Conservation (phyloP, 1,140 invertebrate species). For the Marisa cornuarietis region DNA sequence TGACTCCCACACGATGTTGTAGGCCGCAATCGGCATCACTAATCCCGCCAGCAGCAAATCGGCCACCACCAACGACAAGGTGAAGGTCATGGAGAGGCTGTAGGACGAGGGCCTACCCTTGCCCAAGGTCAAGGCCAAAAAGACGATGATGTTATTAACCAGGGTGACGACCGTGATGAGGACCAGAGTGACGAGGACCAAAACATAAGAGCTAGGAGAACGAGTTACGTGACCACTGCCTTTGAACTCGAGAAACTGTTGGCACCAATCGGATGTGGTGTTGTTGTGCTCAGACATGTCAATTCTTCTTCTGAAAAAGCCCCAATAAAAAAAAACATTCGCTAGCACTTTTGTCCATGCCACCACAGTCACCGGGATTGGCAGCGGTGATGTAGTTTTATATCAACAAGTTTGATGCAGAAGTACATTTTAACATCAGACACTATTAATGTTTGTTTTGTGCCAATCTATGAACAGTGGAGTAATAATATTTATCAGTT, state of each 20-base stretch:
- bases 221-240: not conserved
- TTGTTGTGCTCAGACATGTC: not conserved
- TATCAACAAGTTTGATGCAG: no score
- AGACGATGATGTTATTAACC: not conserved
- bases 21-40: not conserved
- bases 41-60: not conserved
- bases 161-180: conserved; percentile 1
- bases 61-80: conserved; percentile 1
- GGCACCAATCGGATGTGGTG: not conserved
- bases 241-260: not conserved
- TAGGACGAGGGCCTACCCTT: not conserved
- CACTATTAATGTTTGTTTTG: no score
- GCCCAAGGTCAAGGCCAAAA: conserved; percentile 5
- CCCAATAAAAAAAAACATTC: no score
- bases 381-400: no score
- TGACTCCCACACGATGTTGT: not conserved
- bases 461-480: no score
- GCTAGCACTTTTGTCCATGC: no score
- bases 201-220: not conserved
- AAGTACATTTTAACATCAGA: no score
- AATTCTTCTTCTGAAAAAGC: no score
- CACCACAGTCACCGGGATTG: no score
- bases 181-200: not conserved
- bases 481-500: no score
- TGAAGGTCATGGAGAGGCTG: conserved; percentile 17